Evolutionary conservation across 2,113 vertebrate genomes (phyloP), one percentile per base, ranked within the genome.

Genomic region (Ophthalmolycus amberensis): DNA sequence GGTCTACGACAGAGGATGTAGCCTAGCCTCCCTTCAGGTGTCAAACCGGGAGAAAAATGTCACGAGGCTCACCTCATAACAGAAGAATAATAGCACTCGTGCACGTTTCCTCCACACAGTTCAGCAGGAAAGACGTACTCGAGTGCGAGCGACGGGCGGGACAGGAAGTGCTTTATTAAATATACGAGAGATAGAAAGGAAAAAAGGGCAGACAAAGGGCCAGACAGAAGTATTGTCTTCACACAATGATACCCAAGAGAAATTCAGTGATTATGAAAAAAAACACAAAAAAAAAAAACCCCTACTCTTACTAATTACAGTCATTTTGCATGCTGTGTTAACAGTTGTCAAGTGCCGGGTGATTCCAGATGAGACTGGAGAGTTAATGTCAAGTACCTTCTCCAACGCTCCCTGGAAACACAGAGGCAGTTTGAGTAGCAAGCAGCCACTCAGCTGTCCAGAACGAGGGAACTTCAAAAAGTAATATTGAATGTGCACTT

Each of bases 1-100:
- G 63, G 80, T 82, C 80, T 59, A 15, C 44, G 44, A 68, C 65
- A 85, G 67, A 88, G 81, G 78, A 86, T 81, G 85, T 81, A 68
- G 83, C 38, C 40, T n/a, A 1, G 75, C 54, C 7, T 64, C 60
- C 75, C 10, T 20, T 69, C 74, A 54, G 38, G 50, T 72, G 71
- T 50, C 38, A 1, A 27, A 54, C n/a, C 1, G 79, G 34, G 71
- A 46, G 72, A 75, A 76, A 37, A 1, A 18, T 48, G 16, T 48
- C 44, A 48, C 1, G 42, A 48, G 14, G 34, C 14, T 54, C 52
- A 56, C 15, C n/a, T 69, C 4, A 20, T 9, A 42, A 73, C 34
- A 34, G 34, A 2, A 22, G 50, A 27, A 11, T 11, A 56, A 16
- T 1, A 27, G 29, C 14, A 80, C 77, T 72, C 10, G 32, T 15